A percentile compares a stretch with the other conserved stretches of the same genome.
These are phyloP conservation scores for Chirona hameri DNA, from an alignment of 2,888 invertebrate species.

Conservation along the genomic window DNA sequence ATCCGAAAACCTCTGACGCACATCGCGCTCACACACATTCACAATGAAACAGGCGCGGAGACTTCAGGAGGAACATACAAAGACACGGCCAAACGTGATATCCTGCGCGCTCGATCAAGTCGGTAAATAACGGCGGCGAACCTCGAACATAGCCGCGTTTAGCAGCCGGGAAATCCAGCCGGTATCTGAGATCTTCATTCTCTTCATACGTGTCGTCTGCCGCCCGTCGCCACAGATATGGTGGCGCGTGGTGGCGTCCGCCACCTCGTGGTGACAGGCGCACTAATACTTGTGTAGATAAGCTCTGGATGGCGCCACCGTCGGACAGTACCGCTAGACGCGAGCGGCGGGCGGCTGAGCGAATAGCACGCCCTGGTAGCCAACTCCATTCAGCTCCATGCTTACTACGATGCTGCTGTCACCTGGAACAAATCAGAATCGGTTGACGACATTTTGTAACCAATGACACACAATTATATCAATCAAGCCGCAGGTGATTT, in stretches of 20 bases:
- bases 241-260: background rate
- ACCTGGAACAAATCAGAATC: slow-evolving; percentile 54
- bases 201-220: background rate
- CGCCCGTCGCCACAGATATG: background rate
- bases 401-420: slow-evolving; percentile 86
- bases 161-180: background rate
- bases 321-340: background rate
- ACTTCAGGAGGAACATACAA: too few relatives aligned
- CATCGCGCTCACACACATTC: too few relatives aligned
- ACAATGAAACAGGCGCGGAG: too few relatives aligned
- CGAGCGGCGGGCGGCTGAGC: slow-evolving; percentile 50
- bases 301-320: background rate
- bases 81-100: too few relatives aligned
- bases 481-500: too few relatives aligned
- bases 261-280: background rate
- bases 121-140: too few relatives aligned
- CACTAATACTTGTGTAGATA: background rate
- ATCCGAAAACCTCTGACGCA: too few relatives aligned
- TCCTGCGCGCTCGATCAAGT: too few relatives aligned
- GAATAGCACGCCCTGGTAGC: slow-evolving; percentile 92
- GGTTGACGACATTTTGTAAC: too few relatives aligned
- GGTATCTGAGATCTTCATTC: background rate
- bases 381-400: slow-evolving; percentile 92
- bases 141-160: too few relatives aligned
- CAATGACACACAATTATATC: too few relatives aligned